phyloP scores from a whole-genome alignment of 2,888 invertebrate species.

The Coenonympha glycerion region DNA sequence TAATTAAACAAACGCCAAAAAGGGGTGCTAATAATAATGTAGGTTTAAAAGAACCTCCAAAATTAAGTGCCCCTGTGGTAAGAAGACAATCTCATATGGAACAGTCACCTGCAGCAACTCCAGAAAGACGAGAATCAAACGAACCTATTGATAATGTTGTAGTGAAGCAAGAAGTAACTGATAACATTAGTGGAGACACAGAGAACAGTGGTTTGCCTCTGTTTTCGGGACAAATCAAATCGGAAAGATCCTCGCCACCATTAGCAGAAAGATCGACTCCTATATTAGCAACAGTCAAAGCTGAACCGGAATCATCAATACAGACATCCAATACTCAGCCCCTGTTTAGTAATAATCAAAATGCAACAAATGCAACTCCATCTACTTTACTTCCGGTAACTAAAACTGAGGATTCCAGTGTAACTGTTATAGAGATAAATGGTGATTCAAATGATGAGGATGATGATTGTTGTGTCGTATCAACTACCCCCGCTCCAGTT shows the following conservation, averaged over 20 bases:
- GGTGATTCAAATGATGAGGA: constrained; percentile 70
- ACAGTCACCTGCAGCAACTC: constrained; percentile 17
- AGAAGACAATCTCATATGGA: constrained; percentile 27
- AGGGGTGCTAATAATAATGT: constrained; percentile 47
- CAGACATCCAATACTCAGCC: constrained; percentile 29
- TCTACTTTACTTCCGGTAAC: constrained; percentile 50
- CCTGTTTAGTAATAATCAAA: constrained; percentile 31
- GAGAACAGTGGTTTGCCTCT: constrained; percentile 43
- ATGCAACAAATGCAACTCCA: constrained; percentile 17
- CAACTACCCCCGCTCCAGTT: constrained; percentile 63
- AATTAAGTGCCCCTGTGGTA: constrained; percentile 26
- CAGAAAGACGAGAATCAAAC: constrained; percentile 42
- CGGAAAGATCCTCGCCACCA: constrained; percentile 56
- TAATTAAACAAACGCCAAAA: constrained; percentile 65
- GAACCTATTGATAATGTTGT: constrained; percentile 45
- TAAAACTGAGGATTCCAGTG: constrained; percentile 51
- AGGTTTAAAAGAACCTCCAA: constrained; percentile 33
- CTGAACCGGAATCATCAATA: constrained; percentile 45
- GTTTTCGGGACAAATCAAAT: constrained; percentile 57
- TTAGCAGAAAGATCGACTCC: constrained; percentile 43
- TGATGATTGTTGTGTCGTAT: constrained; percentile 69
- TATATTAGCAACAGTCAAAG: constrained; percentile 52
- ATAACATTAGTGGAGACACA: constrained; percentile 31
- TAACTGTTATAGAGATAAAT: constrained; percentile 66
- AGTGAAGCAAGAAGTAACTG: constrained; percentile 57